Conservation (phyloP, 2,113 vertebrate species). For the Stigmatopora argus region DNA sequence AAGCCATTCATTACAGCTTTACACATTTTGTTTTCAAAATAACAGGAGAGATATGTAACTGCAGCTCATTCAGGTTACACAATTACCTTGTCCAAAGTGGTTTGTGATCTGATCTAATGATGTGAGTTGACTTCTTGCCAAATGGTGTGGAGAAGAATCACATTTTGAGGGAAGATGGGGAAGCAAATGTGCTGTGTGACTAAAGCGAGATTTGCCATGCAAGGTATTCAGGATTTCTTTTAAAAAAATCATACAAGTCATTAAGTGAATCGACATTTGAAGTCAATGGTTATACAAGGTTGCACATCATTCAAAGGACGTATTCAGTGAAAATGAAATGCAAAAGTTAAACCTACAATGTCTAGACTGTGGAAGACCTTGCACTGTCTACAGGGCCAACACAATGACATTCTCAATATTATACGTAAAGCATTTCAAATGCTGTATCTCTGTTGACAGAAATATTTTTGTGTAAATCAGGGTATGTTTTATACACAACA, state of each 20-base stretch:
- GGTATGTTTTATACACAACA: not conserved
- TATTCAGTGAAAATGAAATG: not conserved
- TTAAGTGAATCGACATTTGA: no score
- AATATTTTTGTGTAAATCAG: not conserved
- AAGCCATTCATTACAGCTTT: conserved; percentile 10
- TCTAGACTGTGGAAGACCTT: not conserved
- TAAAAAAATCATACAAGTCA: no score
- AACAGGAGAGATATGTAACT: conserved; percentile 16
- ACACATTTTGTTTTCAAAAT: conserved; percentile 12
- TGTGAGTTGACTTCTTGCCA: conserved; percentile 21
- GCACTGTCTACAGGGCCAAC: not conserved
- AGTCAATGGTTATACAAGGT: not conserved
- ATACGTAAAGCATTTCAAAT: no score
- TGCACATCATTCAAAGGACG: not conserved
- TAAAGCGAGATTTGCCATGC: not conserved
- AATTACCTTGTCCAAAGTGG: conserved; percentile 29
- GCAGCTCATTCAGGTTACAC: conserved; percentile 12
- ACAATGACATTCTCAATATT: not conserved
- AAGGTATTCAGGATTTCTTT: not conserved
- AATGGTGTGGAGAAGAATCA: conserved; percentile 30
- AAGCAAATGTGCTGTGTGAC: not conserved
- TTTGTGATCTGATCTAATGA: conserved; percentile 23
- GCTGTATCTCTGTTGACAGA: not conserved
- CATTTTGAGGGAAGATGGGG: conserved; percentile 9
- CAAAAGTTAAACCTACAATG: not conserved